Evolutionary conservation across 2,888 invertebrate species (phyloP), one percentile per base, ranked within the genome.

Genomic region (Molanna angustata): DNA sequence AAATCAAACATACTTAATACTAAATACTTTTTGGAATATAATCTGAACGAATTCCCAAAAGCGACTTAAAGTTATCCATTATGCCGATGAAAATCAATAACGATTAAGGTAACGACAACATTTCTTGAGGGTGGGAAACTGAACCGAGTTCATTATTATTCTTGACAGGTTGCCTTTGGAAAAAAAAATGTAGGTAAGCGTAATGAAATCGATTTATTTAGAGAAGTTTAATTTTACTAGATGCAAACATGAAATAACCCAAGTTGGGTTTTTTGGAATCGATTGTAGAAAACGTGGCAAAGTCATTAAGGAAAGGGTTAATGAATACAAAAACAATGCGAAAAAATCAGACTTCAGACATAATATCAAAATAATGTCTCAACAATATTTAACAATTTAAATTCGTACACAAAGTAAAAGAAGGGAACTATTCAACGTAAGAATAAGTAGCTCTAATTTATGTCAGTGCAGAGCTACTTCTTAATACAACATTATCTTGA

Each of bases 41-140:
- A 39, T 39, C 16, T 39, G 13, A 16, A 39, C 14, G 3, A 39
- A 16, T 39, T 39, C 39, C 16, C 39, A 14, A 3, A 39, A 39
- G 39, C 9, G 16, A 4, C 11, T 14, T 39, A n/a, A 17, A 17
- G 44, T 17, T 17, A n/a, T 2, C 32, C 27, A 27, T 18, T 27
- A 27, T 31, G 13, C n/a, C 16, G n/a, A n/a, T 20, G 31, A 14
- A 43, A 44, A 44, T 44, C 44, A 44, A 44, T 44, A 44, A 44
- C n/a, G 44, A 44, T 44, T 32, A 44, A 27, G 4, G 27, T 1
- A 31, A 44, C n/a, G 20, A 19, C 6, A 17, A 9, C 16, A 13
- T 4, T 7, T 7, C 14, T 16, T 3, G 16, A 17, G 14, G 16
- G 39, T 9, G 17, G 39, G 16, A 17, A 14, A 9, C 16, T 39